Base-by-base conservation (phyloP, 2,888 invertebrate species). In the Osmoderma eremita region DNA sequence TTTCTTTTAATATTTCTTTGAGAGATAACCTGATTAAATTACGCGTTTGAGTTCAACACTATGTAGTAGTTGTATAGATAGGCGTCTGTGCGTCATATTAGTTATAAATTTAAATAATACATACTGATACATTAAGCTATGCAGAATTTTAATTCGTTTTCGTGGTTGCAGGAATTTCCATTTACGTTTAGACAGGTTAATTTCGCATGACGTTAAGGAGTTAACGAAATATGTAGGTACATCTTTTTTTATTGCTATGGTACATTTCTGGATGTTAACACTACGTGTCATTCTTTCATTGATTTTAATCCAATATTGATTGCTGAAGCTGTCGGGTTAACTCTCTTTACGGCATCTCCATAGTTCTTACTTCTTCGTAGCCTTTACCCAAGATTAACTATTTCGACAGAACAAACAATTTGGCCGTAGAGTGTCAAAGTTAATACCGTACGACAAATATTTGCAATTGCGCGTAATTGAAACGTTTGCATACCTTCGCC, bases 291-390 rank as follows among this genome's bases (percentile, higher is more conserved):
- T 18, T 24, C 15, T 30, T 48, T 5, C 45, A 61, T 61, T 30
- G 61, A 61, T 45, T 61, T 61, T 45, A 62, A 13, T 20, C n/a
- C 48, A 12, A 48, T 36, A 38, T 62, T 48, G 30, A 4, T 48
- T 30, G 36, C 30, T 30, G 30, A 10, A 6, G 30, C 2, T 30
- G 48, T 62, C 24, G 24, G n/a, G n/a, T n/a, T n/a, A n/a, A n/a
- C n/a, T 30, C 10, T 30, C 30, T 18, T 48, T 24, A 48, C 17
- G 24, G 30, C 45, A 48, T 62, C 18, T 48, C 12, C 18, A 20
- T 8, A 8, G 4, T 48, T 2, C 20, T 18, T 10, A 42, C 15
- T 42, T 42, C 5, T 4, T 42, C 12, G 3, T 48, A 12, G 4
- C 12, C 20, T 48, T 48, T 20, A 8, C 17, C 15, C 1, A 45